A percentile compares a stretch with the other conserved stretches of the same genome.
phyloP scores from a whole-genome alignment of 2,888 invertebrate species.

The Quadroppia sp. region DNA sequence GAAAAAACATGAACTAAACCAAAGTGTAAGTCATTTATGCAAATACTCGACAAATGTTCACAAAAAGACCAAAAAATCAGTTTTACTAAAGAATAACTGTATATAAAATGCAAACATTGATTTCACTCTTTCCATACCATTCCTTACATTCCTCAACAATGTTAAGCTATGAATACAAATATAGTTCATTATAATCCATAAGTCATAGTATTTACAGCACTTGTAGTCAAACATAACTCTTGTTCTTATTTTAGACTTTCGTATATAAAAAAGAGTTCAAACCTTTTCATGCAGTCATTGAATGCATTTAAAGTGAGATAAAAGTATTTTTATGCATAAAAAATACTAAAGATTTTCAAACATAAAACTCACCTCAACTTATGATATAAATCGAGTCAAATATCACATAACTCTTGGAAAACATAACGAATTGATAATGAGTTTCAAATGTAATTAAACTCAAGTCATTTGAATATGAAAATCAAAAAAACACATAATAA shows the following conservation, averaged over 20 bases:
- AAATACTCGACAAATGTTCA: background rate
- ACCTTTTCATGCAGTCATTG: background rate
- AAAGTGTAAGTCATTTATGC: background rate
- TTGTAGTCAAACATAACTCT: background rate
- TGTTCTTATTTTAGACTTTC: constrained; percentile 1
- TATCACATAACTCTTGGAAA: background rate
- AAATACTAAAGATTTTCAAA: background rate
- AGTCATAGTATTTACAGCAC: background rate
- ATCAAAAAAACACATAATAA: too few species aligned
- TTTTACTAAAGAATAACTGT: background rate
- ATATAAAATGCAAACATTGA: background rate
- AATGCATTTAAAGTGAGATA: background rate
- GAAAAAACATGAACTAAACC: background rate
- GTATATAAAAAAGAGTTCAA: constrained; percentile 7
- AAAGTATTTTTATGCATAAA: too few species aligned
- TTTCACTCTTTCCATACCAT: background rate
- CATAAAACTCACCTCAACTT: background rate
- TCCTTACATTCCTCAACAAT: background rate
- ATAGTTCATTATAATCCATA: constrained; percentile 6
- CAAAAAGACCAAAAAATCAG: constrained; percentile 10
- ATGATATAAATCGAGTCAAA: background rate
- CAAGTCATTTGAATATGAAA: too few species aligned
- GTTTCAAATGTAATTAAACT: background rate
- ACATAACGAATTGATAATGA: background rate
- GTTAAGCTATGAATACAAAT: constrained; percentile 25